A percentile compares a stretch with the other conserved stretches of the same genome.
These are phyloP conservation scores for Papilio demoleus DNA, from an alignment of 2,888 invertebrate genomes.

Conservation along the genomic window DNA sequence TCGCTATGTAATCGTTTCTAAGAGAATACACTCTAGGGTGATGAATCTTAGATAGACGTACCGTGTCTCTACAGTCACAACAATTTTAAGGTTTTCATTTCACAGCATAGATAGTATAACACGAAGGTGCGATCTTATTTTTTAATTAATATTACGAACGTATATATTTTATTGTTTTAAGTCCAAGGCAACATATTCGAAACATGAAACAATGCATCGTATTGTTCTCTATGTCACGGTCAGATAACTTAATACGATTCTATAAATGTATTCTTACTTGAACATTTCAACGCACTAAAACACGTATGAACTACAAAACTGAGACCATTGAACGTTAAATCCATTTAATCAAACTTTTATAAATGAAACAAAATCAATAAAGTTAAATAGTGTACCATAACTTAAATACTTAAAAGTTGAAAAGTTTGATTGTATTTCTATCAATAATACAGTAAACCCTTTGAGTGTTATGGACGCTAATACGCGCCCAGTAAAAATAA, in stretches of 20 bases:
- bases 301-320: neutral
- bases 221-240: conserved; percentile 23
- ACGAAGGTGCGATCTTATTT: neutral
- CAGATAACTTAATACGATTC: conserved; percentile 9
- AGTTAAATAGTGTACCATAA: neutral
- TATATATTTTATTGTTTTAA: conserved; percentile 24
- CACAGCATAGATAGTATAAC: neutral
- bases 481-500: too few relatives aligned
- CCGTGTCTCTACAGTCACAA: too few relatives aligned
- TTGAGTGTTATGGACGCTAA: too few relatives aligned
- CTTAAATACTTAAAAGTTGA: too few relatives aligned
- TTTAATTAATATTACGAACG: conserved; percentile 5
- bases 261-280: conserved; percentile 9
- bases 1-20: too few relatives aligned
- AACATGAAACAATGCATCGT: conserved; percentile 13
- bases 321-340: neutral
- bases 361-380: neutral
- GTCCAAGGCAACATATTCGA: conserved; percentile 15
- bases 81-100: too few relatives aligned
- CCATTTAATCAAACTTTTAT: neutral
- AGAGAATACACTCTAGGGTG: too few relatives aligned
- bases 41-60: too few relatives aligned
- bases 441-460: neutral
- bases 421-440: neutral
- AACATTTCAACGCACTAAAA: conserved; percentile 1